These are phyloP conservation scores for Chrysocyon brachyurus DNA, from an alignment of 2,797 vertebrate species.

Conservation along the genomic window DNA sequence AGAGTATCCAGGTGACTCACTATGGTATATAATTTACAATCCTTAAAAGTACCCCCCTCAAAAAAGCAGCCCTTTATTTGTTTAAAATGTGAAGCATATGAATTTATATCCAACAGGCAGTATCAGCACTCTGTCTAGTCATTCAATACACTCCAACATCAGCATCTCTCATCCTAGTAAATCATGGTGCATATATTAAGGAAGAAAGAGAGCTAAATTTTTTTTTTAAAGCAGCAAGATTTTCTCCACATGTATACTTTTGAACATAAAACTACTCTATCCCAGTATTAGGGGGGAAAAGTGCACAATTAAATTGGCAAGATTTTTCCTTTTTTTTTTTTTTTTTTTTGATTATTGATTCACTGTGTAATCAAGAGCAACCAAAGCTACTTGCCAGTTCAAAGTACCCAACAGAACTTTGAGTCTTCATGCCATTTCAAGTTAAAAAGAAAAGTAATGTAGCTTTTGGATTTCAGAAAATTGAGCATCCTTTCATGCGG, in stretches of 20 bases:
- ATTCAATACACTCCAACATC: background rate
- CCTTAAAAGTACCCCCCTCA: constrained; percentile 85
- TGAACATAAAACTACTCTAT: constrained; percentile 56
- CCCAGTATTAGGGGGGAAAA: background rate
- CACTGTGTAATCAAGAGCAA: constrained; percentile 21
- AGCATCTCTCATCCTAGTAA: constrained; percentile 67
- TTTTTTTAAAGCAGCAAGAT: constrained; percentile 40
- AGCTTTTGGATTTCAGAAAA: constrained; percentile 83
- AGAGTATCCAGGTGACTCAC: constrained; percentile 91
- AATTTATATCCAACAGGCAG: constrained; percentile 64
- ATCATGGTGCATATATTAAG: constrained; percentile 46
- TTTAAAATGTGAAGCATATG: constrained; percentile 90
- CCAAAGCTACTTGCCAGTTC: constrained; percentile 22
- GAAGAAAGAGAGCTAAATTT: constrained; percentile 49
- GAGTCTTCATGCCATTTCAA: constrained; percentile 74
- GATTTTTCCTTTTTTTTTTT: background rate
- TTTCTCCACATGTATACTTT: constrained; percentile 61
- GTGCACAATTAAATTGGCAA: constrained; percentile 53
- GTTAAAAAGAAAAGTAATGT: constrained; percentile 79
- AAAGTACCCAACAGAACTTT: constrained; percentile 42
- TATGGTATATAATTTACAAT: constrained; percentile 92
- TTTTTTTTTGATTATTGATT: constrained; percentile 54
- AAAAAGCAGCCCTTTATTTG: constrained; percentile 94
- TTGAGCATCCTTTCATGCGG: constrained; percentile 74
- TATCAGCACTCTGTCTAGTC: constrained; percentile 32